Evolutionary conservation across 2,113 vertebrate genomes (phyloP).

Genomic region (Typhlomys cinereus): DNA sequence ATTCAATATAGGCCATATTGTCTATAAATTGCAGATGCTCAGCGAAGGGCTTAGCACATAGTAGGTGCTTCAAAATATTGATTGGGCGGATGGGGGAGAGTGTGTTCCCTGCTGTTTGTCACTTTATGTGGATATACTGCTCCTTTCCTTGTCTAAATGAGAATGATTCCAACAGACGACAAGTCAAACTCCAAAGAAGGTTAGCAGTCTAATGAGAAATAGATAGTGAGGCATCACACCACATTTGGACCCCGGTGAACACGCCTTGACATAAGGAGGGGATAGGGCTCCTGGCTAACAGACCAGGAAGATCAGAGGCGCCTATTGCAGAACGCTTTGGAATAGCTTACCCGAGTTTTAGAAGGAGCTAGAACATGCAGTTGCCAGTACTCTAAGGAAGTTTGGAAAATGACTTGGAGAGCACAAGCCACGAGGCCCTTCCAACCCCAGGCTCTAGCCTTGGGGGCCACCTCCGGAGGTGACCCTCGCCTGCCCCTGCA

Average conservation of each 20-base stretch:
- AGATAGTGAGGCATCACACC: not conserved
- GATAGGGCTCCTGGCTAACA: not conserved
- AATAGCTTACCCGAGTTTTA: not conserved
- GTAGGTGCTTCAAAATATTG: not conserved
- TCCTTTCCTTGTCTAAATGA: not conserved
- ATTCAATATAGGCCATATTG: not conserved
- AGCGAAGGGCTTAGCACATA: not conserved
- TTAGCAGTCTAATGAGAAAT: not conserved
- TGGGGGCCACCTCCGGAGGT: not conserved
- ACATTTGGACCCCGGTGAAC: not conserved
- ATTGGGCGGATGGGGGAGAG: not conserved
- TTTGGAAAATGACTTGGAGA: not conserved
- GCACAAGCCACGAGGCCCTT: not conserved
- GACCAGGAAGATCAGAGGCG: not conserved
- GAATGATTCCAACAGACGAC: not conserved
- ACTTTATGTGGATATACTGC: not conserved
- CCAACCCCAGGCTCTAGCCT: not conserved
- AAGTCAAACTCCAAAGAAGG: not conserved
- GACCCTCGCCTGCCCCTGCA: not conserved
- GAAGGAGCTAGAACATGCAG: not conserved
- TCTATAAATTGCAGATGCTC: not conserved
- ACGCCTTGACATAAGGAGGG: not conserved
- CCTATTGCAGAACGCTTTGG: not conserved
- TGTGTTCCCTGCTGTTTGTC: not conserved
- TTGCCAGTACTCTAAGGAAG: not conserved